Base-by-base conservation (phyloP, 2,888 invertebrate species). In the Eugnorisma glareosa region DNA sequence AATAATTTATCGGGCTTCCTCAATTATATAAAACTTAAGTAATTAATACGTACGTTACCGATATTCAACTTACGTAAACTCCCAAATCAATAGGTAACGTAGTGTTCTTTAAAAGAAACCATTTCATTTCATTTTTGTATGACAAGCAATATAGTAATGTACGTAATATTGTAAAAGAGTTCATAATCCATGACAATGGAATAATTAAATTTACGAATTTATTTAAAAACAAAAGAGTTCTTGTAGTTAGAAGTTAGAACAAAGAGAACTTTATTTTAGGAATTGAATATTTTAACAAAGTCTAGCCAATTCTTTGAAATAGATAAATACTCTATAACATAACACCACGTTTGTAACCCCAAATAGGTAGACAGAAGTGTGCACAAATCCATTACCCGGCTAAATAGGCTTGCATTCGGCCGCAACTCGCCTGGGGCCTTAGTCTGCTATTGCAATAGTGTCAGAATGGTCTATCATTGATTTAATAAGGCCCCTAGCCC, bases 21-120 rank as follows among this genome's bases (percentile, higher is more conserved):
- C 18, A 74, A 78, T n/a, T 74, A 51, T 73, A 54, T 66, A 6
- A 48, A 80, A 73, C 31, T 45, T 54, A 64, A 77, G 79, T 80
- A 63, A 57, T 72, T 37, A 2, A 11, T 24, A 77, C 71, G 71
- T 77, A 77, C 80, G 80, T 77, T 72, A 80, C 35, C 15, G 43
- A 79, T 31, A 72, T 73, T 54, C 43, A 67, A 54, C 35, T 81
- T 81, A 79, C 66, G 66, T 78, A 67, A 66, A 67, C 51, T 51
- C 1, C 6, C 11, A 13, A 24, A 51, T 70, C 40, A 37, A 40
- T 69, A 57, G 4, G 10, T 35, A 35, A 7, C 10, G 13, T 37
- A 48, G 31, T 31, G 57, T 66, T 35, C 21, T 73, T 51, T 66
- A 24, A 15, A 24, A 35, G 73, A 73, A 51, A n/a, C 59, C 59